Base-by-base conservation (phyloP, 2,888 invertebrate species). In the Chrysina gloriosa region DNA sequence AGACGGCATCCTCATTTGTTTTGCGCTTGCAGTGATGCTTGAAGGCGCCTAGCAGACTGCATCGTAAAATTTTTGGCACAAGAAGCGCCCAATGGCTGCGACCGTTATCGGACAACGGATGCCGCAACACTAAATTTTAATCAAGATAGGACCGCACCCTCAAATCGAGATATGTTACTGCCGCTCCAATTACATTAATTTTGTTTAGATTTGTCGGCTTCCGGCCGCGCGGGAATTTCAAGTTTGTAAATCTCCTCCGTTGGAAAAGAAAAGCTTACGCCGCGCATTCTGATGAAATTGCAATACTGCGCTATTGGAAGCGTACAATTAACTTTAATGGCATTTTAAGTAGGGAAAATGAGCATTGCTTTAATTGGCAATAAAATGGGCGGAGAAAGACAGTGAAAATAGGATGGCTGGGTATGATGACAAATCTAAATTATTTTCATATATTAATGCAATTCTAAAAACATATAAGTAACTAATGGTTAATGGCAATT, bases 31-130 rank as follows among this genome's bases (percentile, higher is more conserved):
- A 50, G 63, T 58, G 58, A 58, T 63, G 48, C 63, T 48, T 50
- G 27, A 56, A 45, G 65, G 65, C 65, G 65, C 65, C 65, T 65
- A 56, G 31, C 56, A 29, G 65, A 56, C 65, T 54, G 47, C 52
- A 47, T 65, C 65, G 65, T 65, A 65, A 65, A 65, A 65, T 56
- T 65, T 65, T 58, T 65, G 65, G 65, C 65, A 65, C 58, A 58
- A 58, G 58, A 58, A 58, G 7, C 58, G 39, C 39, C 58, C 27
- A 58, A 42, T 58, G 25, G 39, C 27, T 39, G 58, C 36, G 65
- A 56, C 56, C 31, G 45, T 56, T 42, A 45, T 34, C 63, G 50
- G 63, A 63, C 48, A 50, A 11, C 63, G 25, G 14, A 63, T 50
- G 50, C 63, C 58, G 58, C 58, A 58, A 39, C 58, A 58, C 58